Conservation (phyloP, 2,888 invertebrate genomes). For the Limenitis camilla region DNA sequence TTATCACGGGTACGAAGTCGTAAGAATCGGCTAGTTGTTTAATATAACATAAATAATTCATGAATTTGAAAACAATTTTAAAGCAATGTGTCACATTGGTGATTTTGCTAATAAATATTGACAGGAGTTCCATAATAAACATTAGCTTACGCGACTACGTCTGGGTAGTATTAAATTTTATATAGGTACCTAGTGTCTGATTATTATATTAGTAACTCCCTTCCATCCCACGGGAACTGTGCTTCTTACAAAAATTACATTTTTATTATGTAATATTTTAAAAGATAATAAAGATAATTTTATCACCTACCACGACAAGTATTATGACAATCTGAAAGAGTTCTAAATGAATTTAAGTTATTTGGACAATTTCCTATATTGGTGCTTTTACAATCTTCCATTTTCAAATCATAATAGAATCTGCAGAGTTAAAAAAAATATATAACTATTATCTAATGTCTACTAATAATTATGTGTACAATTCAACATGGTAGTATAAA, state of each 20-base stretch:
- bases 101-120: background rate
- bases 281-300: too few species aligned
- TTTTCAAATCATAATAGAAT: conserved; percentile 39
- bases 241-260: too few species aligned
- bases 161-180: too few species aligned
- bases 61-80: background rate
- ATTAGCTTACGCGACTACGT: too few species aligned
- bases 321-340: conserved; percentile 30
- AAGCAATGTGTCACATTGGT: background rate
- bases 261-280: background rate
- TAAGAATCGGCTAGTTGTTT: too few species aligned
- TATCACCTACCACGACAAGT: conserved; percentile 35
- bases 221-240: too few species aligned
- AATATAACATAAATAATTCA: too few species aligned
- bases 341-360: conserved; percentile 34
- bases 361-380: conserved; percentile 31
- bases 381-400: conserved; percentile 37
- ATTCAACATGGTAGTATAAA: too few species aligned
- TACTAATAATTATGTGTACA: too few species aligned
- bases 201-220: too few species aligned
- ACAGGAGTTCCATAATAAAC: too few species aligned
- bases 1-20: background rate
- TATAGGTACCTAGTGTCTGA: too few species aligned
- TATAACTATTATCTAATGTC: background rate
- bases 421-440: conserved; percentile 12